Conservation (phyloP, 2,113 vertebrate genomes). For the Malurus melanocephalus region DNA sequence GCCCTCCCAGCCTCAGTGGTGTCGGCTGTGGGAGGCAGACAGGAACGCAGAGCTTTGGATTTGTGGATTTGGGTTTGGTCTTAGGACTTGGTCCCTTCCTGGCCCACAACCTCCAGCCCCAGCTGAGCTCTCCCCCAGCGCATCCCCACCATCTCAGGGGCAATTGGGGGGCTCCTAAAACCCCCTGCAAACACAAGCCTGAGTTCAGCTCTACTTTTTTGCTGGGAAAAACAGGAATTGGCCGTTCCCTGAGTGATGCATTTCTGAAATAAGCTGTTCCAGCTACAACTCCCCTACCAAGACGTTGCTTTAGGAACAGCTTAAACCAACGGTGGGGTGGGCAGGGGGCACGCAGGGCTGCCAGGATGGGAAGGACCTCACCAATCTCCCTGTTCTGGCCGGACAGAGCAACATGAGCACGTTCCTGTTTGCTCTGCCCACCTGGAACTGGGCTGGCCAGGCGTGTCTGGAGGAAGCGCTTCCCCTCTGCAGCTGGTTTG, state of each 20-base stretch:
- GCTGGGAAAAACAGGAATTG: not conserved
- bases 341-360: not conserved
- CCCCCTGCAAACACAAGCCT: not conserved
- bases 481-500: not conserved
- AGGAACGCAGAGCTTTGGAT: not conserved
- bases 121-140: not conserved
- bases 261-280: not conserved
- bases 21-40: not conserved
- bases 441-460: not conserved
- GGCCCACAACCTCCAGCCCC: not conserved
- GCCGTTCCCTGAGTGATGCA: fast-evolving
- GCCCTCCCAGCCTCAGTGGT: not conserved
- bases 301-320: not conserved
- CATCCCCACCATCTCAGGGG: not conserved
- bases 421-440: not conserved
- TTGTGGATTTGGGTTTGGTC: not conserved
- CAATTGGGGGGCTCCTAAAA: not conserved
- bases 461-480: fast-evolving
- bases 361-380: not conserved
- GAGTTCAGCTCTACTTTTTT: not conserved
- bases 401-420: not conserved
- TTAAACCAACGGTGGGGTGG: fast-evolving
- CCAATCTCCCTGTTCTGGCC: fast-evolving
- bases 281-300: not conserved
- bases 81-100: not conserved